Percentiles rank a stretch among this genome's conserved stretches.
phyloP scores from a whole-genome alignment of 1,140 invertebrate species.

The Octopus sinensis region DNA sequence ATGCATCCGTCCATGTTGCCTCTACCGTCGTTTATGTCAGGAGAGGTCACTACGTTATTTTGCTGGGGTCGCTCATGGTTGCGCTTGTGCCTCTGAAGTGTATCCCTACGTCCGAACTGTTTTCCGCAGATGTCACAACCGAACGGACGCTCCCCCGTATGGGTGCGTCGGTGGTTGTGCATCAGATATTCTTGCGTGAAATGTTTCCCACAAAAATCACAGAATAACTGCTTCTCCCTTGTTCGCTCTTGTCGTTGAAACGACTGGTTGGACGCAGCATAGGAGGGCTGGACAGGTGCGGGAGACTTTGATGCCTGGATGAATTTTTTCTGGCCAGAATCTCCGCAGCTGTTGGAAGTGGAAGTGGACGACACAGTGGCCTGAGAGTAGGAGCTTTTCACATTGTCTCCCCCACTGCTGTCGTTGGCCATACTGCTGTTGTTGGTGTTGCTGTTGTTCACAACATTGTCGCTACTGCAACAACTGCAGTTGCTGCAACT shows the following conservation, averaged over 20 bases:
- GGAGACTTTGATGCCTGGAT: neutral
- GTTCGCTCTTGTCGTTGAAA: neutral
- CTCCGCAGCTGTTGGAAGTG: neutral
- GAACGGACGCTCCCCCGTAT: slow-evolving; percentile 3
- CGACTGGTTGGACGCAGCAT: neutral
- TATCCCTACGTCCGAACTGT: slow-evolving; percentile 22
- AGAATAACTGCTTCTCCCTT: slow-evolving; percentile 1
- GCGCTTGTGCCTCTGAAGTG: slow-evolving; percentile 21
- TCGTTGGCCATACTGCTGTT: neutral
- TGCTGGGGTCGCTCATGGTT: neutral
- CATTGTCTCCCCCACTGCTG: neutral
- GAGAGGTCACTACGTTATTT: neutral
- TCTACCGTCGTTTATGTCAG: neutral
- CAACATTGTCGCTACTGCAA: neutral
- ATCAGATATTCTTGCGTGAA: slow-evolving; percentile 31
- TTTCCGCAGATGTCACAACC: slow-evolving; percentile 20
- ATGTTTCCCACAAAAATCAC: slow-evolving; percentile 29
- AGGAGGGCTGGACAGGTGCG: neutral
- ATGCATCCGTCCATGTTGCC: neutral
- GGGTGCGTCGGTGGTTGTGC: slow-evolving; percentile 17
- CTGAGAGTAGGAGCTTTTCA: neutral
- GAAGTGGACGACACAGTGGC: neutral
- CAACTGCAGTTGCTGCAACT: neutral
- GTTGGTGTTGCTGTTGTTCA: neutral
- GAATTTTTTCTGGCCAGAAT: neutral